A percentile compares a stretch with the other conserved stretches of the same genome.
Evolutionary conservation across 2,113 vertebrate genomes (phyloP).

Genomic region (Lota lota): DNA sequence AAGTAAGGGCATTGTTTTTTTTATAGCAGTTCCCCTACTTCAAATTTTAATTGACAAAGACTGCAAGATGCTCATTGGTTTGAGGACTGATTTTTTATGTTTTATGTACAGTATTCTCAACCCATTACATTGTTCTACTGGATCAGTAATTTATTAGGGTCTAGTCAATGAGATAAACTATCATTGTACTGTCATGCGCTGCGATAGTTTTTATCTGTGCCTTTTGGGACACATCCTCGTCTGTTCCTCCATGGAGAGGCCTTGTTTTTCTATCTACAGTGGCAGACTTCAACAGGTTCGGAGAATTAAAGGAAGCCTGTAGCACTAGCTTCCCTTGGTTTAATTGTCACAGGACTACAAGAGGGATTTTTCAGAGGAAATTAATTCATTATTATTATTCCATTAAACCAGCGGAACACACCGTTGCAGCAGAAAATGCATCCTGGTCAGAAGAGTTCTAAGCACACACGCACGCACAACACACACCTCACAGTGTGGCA

Average conservation of each 20-base stretch:
- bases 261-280: conserved; percentile 25
- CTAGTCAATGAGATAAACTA: too few species aligned
- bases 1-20: too few species aligned
- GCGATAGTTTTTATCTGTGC: too few species aligned
- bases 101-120: too few species aligned
- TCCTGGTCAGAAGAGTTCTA: conserved; percentile 29
- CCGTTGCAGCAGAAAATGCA: conserved; percentile 26
- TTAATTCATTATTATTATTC: conserved; percentile 23
- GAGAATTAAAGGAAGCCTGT: conserved; percentile 29
- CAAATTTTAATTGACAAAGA: too few species aligned
- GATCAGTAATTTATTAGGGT: too few species aligned
- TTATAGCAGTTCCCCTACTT: too few species aligned
- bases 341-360: conserved; percentile 7
- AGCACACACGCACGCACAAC: conserved; percentile 7
- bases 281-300: not conserved
- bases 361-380: conserved; percentile 14
- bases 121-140: too few species aligned
- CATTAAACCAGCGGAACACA: conserved; percentile 17
- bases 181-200: too few species aligned
- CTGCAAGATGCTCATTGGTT: too few species aligned
- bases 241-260: conserved; percentile 35
- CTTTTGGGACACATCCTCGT: conserved; percentile 36
- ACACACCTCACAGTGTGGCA: conserved; percentile 23
- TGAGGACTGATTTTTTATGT: too few species aligned
- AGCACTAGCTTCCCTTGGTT: conserved; percentile 5